A percentile compares a stretch with the other conserved stretches of the same genome.
Conservation (phyloP, 2,888 invertebrate genomes). For the Nebria salina region DNA sequence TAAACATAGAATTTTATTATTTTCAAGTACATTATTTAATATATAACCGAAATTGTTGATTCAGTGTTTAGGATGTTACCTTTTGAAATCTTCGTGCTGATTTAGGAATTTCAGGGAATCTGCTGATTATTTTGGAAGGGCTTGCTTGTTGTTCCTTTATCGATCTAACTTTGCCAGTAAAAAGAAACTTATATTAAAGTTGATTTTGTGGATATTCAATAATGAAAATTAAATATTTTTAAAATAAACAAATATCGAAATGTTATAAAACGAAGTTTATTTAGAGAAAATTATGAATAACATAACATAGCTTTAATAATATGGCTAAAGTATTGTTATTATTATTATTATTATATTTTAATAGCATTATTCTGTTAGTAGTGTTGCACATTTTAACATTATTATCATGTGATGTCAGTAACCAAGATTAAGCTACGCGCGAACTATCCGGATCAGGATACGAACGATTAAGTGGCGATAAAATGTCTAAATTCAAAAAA, state of each 20-base stretch:
- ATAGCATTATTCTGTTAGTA: slow-evolving; percentile 11
- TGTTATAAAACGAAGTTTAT: background rate
- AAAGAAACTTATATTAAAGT: slow-evolving; percentile 2
- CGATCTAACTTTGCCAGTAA: slow-evolving; percentile 30
- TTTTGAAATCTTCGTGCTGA: background rate
- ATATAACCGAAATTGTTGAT: background rate
- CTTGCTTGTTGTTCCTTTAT: slow-evolving; percentile 13
- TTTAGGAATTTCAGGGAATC: slow-evolving; percentile 27
- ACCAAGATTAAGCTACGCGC: background rate
- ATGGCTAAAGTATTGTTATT: slow-evolving; percentile 6
- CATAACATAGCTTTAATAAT: slow-evolving; percentile 3
- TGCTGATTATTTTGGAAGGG: slow-evolving; percentile 24
- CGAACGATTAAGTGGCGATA: background rate
- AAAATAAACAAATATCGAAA: slow-evolving; percentile 9
- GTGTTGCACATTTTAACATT: too few relatives aligned
- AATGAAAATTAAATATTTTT: slow-evolving; percentile 19
- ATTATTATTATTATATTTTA: slow-evolving; percentile 19
- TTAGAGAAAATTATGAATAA: background rate
- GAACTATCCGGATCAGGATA: background rate
- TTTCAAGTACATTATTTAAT: background rate
- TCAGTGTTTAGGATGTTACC: background rate
- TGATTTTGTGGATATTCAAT: background rate
- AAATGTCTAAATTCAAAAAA: background rate
- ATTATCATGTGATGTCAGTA: background rate
- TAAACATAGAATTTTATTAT: background rate